Evolutionary conservation across 2,888 invertebrate species (phyloP).

Genomic region (Caenorhabditis sp.): DNA sequence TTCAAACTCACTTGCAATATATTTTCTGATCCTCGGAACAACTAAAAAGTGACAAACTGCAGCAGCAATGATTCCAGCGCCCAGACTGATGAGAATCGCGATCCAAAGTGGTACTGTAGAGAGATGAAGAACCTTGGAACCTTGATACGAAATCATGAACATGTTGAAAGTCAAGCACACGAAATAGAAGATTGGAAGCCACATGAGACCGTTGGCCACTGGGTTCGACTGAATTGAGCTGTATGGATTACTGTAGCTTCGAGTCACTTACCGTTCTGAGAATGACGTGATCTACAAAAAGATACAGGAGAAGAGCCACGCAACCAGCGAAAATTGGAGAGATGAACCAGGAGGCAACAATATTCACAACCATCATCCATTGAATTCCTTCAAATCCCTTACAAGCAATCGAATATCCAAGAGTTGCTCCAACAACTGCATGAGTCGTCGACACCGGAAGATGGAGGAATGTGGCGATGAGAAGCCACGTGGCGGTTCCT

Average conservation of each 20-base stretch:
- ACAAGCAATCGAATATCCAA: conserved; percentile 95
- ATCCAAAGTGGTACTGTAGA: conserved; percentile 93
- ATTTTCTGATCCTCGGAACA: conserved; percentile 66
- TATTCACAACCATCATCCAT: conserved; percentile 90
- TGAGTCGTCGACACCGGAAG: conserved; percentile 98
- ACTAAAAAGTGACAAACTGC: conserved; percentile 68
- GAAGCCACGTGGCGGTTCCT: conserved; percentile 94
- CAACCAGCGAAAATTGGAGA: conserved; percentile 94
- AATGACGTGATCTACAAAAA: conserved; percentile 86
- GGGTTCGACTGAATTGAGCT: conserved; percentile 71
- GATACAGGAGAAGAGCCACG: conserved; percentile 87
- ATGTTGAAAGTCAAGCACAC: conserved; percentile 93
- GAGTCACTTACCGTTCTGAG: conserved; percentile 76
- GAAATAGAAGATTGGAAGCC: conserved; percentile 95
- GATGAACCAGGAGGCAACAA: conserved; percentile 96
- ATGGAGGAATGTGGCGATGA: conserved; percentile 94
- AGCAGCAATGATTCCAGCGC: conserved; percentile 87
- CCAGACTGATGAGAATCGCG: conserved; percentile 88
- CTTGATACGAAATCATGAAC: conserved; percentile 94
- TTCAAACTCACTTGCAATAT: conserved; percentile 27
- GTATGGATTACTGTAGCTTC: neutral
- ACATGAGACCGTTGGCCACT: conserved; percentile 87
- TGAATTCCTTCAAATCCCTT: conserved; percentile 91
- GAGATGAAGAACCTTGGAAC: conserved; percentile 89
- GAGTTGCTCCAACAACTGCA: conserved; percentile 97